These are phyloP conservation scores for Sarcophaga carnaria DNA, from an alignment of 2,888 invertebrate species.

Conservation along the genomic window DNA sequence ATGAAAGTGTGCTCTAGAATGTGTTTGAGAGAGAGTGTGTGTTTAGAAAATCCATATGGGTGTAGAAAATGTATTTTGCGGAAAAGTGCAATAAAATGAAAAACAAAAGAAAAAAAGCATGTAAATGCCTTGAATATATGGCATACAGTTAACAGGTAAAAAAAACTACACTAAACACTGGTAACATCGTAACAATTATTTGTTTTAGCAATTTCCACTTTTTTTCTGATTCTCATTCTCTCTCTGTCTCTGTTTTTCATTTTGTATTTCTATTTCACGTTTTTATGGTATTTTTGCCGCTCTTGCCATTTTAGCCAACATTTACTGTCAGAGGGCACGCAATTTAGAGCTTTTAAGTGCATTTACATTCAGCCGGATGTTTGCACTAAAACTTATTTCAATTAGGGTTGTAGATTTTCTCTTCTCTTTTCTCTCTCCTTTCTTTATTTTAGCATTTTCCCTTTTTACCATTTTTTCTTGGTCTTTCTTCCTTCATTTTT, in stretches of 20 bases:
- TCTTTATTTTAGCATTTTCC: not conserved
- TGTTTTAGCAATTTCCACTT: conserved; percentile 59
- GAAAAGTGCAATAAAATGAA: not conserved
- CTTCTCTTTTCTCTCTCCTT: not conserved
- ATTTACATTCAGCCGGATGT: conserved; percentile 70
- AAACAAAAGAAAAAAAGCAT: conserved; percentile 17
- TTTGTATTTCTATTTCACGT: conserved; percentile 17
- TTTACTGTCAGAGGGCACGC: conserved; percentile 66
- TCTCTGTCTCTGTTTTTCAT: not conserved
- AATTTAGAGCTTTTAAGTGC: conserved; percentile 69
- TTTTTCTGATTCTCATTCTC: conserved; percentile 29
- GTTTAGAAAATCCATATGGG: not conserved
- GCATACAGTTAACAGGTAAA: conserved; percentile 51
- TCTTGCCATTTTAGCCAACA: conserved; percentile 36
- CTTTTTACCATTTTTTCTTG: too few relatives aligned
- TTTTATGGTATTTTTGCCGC: conserved; percentile 19
- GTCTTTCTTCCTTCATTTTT: not conserved
- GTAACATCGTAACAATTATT: conserved; percentile 52
- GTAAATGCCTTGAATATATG: conserved; percentile 37
- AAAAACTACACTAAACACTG: conserved; percentile 1
- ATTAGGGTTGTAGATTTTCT: conserved; percentile 63
- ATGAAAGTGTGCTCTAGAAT: not conserved
- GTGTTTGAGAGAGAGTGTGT: not conserved
- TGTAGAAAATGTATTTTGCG: not conserved
- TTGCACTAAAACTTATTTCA: conserved; percentile 69